phyloP scores from a whole-genome alignment of 1,140 invertebrate species.

The Scaptomyza pallida region DNA sequence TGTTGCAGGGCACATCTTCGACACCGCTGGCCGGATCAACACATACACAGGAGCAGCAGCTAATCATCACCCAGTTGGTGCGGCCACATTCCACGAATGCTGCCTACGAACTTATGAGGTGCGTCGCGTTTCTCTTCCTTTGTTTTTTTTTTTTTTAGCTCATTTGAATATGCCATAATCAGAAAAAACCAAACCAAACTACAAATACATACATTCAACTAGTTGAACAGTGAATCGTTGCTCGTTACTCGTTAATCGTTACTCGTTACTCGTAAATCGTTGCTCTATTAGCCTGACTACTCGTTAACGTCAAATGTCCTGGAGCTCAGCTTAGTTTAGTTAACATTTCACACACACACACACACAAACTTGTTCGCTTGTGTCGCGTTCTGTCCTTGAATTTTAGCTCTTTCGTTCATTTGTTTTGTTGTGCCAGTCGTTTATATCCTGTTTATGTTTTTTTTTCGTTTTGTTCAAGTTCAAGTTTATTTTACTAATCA shows the following conservation, averaged over 20 bases:
- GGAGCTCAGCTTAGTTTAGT: not conserved
- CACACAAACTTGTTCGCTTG: constrained; percentile 22
- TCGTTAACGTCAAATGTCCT: not conserved
- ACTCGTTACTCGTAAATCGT: constrained; percentile 21
- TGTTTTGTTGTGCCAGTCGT: constrained; percentile 33
- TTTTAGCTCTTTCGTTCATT: constrained; percentile 32
- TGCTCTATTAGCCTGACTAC: constrained; percentile 16
- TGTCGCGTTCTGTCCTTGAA: constrained; percentile 34
- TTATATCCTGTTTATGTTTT: constrained; percentile 23
- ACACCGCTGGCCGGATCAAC: constrained; percentile 39
- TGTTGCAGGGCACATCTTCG: constrained; percentile 54
- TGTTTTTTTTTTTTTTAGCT: too few species aligned
- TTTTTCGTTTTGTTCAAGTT: constrained; percentile 29
- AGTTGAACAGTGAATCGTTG: constrained; percentile 12
- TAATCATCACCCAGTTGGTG: constrained; percentile 28
- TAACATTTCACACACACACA: constrained; percentile 25
- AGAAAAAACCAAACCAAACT: too few species aligned
- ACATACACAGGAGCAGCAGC: constrained; percentile 45
- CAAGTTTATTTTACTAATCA: constrained; percentile 52
- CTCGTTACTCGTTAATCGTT: constrained; percentile 41
- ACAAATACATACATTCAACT: constrained; percentile 12
- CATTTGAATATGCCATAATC: constrained; percentile 26
- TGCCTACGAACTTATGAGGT: constrained; percentile 82
- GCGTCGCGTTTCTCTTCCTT: constrained; percentile 75
- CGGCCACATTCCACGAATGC: constrained; percentile 80